Evolutionary conservation across 2,797 vertebrate genomes (phyloP).

Genomic region (Acrossocheilus wenchowensis): DNA sequence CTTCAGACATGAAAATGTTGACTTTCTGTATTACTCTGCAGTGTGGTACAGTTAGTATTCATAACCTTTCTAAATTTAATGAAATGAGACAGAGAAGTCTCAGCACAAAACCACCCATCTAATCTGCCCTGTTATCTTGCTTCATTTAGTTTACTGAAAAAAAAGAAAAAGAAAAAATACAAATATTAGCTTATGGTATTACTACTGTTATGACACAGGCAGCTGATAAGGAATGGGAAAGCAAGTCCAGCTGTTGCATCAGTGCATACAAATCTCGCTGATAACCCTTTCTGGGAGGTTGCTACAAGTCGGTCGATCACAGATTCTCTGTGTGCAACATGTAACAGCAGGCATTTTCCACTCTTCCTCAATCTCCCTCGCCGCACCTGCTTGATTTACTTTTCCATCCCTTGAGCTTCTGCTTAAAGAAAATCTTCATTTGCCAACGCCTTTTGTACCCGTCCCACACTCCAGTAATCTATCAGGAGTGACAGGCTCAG

Average conservation of each 20-base stretch:
- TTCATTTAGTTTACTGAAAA: neutral
- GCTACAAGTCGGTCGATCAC: neutral
- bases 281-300: slow-evolving; percentile 13
- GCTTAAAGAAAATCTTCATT: slow-evolving; percentile 45
- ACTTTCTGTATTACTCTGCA: neutral
- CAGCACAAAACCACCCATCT: neutral
- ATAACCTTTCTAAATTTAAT: neutral
- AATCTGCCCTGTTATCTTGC: neutral
- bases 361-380: slow-evolving; percentile 1
- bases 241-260: neutral
- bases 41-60: neutral
- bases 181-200: neutral
- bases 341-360: slow-evolving; percentile 14
- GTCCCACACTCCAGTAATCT: slow-evolving; percentile 52
- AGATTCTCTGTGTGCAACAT: neutral
- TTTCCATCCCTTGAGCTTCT: slow-evolving; percentile 29
- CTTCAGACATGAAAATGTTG: neutral
- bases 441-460: slow-evolving; percentile 48
- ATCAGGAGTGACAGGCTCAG: slow-evolving; percentile 66
- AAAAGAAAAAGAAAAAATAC: neutral
- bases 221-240: slow-evolving; percentile 16
- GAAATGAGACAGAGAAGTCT: neutral
- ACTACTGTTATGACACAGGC: slow-evolving; percentile 15
- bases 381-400: slow-evolving; percentile 62
- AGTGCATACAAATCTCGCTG: neutral